Base-by-base conservation (phyloP, 2,113 vertebrate genomes). In the Calypte anna region DNA sequence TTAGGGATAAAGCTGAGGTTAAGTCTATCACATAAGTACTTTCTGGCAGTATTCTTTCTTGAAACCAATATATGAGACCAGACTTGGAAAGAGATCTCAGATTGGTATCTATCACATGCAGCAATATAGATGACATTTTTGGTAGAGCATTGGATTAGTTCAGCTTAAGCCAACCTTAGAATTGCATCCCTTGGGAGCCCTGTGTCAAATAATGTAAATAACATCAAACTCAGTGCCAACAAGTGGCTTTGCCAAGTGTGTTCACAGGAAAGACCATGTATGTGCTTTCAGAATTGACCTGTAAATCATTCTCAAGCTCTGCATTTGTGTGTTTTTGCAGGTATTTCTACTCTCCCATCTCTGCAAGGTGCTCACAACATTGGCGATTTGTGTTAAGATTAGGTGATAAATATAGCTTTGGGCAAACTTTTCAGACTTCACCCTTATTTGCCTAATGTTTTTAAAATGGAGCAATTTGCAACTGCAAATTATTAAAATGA, bases 341-440 rank as follows among this genome's bases (percentile, higher is more conserved):
- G 3, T 64, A 58, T 64, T 88, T 77, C 51, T 70, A 9, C n/a
- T 30, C 38, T 10, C 23, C 61, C 27, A 25, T 31, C 28, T 61
- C 86, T 75, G 36, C 48, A 55, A 69, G 22, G 38, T 22, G 82
- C 14, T 48, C 67, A 36, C 28, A 55, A 67, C 43, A 81, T 55
- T 18, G 58, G 15, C 63, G 59, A 87, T 75, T 53, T 68, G 36
- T 86, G 57, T 55, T 86, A 38, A 58, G 24, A 63, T 64, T 44
- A 76, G 19, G 33, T 67, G 62, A 66, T 91, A 55, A 55, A 16
- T 91, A 31, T 79, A 76, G 91, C 94, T 92, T 82, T 93, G 46
- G 85, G 93, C 33, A 9, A 80, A 64, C 57, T 72, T 93, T 91
- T 90, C 90, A 81, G 70, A 43, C 59, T 83, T 92, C 90, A 48